These are phyloP conservation scores for Leptogaster cylindrica DNA, from an alignment of 2,888 invertebrate genomes.

Conservation along the genomic window DNA sequence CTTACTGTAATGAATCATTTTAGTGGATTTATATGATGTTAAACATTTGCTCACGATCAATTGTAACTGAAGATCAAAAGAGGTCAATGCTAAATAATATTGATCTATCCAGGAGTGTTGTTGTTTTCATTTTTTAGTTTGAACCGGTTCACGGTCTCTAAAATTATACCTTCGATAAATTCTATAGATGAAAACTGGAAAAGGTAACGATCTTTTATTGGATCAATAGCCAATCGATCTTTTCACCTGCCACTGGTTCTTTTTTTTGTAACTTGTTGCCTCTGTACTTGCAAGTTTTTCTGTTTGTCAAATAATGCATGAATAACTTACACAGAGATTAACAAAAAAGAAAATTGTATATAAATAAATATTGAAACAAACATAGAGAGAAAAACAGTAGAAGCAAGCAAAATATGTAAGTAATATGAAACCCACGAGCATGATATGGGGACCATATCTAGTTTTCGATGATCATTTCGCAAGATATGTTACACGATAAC, in stretches of 20 bases:
- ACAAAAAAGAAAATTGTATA: no score
- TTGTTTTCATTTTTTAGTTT: neutral
- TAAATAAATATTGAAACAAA: no score
- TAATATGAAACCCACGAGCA: slow-evolving; percentile 18
- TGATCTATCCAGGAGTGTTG: neutral
- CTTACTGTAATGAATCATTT: neutral
- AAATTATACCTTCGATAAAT: no score
- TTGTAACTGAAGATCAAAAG: slow-evolving; percentile 24
- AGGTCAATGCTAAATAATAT: slow-evolving; percentile 14
- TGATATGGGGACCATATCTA: slow-evolving; percentile 14
- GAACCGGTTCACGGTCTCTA: neutral
- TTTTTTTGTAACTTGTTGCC: neutral
- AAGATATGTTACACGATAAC: slow-evolving; percentile 36
- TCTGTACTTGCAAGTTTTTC: neutral
- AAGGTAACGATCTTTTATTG: neutral
- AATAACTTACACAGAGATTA: no score
- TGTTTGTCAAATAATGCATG: neutral
- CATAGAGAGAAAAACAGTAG: no score
- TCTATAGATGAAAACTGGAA: neutral
- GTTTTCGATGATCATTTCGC: slow-evolving; percentile 10
- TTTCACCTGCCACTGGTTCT: slow-evolving; percentile 28
- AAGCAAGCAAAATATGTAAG: neutral
- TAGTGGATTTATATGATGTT: neutral
- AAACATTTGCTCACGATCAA: slow-evolving; percentile 14
- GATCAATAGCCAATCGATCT: slow-evolving; percentile 6